Evolutionary conservation across 2,797 vertebrate genomes (phyloP).

Genomic region (Gambusia yucatana): DNA sequence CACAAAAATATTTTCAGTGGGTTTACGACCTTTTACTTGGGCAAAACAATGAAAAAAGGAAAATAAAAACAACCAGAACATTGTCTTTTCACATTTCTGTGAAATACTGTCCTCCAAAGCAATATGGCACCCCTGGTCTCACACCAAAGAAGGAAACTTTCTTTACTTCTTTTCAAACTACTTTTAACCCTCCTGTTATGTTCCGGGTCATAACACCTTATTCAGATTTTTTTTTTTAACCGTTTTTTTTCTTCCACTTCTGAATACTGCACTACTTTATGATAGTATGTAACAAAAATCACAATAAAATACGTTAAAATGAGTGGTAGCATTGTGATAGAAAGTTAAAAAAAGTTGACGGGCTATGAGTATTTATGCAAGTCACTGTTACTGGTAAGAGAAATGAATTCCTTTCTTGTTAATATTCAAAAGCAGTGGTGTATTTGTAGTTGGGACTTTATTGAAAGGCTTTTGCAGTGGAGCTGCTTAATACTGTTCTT

Average conservation of each 20-base stretch:
- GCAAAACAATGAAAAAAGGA: background rate
- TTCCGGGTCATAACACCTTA: conserved; percentile 1
- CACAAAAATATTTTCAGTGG: background rate
- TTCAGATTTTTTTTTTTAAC: background rate
- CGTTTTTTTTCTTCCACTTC: background rate
- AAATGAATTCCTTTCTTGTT: conserved; percentile 75
- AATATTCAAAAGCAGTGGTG: conserved; percentile 77
- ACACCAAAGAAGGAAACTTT: background rate
- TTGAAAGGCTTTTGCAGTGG: conserved; percentile 53
- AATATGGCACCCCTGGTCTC: background rate
- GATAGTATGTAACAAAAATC: background rate
- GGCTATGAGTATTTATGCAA: background rate
- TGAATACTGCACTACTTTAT: background rate
- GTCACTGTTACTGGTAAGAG: conserved; percentile 73
- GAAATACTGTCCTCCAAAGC: background rate
- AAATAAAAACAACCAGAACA: background rate
- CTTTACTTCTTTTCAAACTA: background rate
- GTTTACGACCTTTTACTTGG: background rate
- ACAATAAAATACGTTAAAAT: background rate
- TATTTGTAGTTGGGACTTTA: conserved; percentile 67
- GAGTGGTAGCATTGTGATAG: background rate
- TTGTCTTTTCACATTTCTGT: background rate
- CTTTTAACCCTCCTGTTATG: background rate
- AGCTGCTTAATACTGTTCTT: conserved; percentile 52
- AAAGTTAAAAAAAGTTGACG: background rate